Evolutionary conservation across 2,113 vertebrate genomes (phyloP), one percentile per base, ranked within the genome.

Genomic region (Vimba vimba): DNA sequence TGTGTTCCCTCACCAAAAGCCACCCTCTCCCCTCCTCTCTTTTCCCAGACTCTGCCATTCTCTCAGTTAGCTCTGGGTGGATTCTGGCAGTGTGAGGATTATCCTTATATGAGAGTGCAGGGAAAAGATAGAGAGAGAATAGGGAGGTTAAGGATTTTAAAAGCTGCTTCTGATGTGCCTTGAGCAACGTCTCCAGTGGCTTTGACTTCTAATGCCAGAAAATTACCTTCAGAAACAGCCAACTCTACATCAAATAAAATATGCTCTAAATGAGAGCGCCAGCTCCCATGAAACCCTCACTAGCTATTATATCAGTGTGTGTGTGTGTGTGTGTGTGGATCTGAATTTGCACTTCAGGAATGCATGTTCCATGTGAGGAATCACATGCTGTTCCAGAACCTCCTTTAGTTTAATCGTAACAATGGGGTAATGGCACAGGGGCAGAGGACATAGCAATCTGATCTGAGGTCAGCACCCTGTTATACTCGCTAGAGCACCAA

Each of bases 341-440:
- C 11, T 43, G 57, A n/a, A 25, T 62, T 5, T 60, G 33, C 15
- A 25, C 13, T 39, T 64, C 55, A 64, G 78, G 36, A 80, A 80
- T 80, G 55, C 57, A 59, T 62, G 55, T 60, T 59, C 78, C 33
- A 60, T 43, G 57, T 80, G 78, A 62, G 23, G 1, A 62, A 25
- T 62, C 59, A 60, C 59, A 62, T 62, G 59, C 59, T 43, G 33
- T 64, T 80, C 73, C 39, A 85, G 59, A 52, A 52, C 19, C 12
- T 85, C 30, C 21, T 50, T 84, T 77, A 59, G 73, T 66, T 77
- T 60, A 52, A 45, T 85, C 73, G 36, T 39, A 80, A 80, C 78
- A 45, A 62, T 59, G 33, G 21, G 15, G 9, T 39, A 25, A 25
- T 6, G 60, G 10, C 11, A 62, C 23, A 12, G 36, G 78, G 9